Percentiles rank a stretch among this genome's conserved stretches.
These are phyloP conservation scores for Drosophila micromelanica DNA, from an alignment of 1,140 invertebrate species.

Conservation along the genomic window DNA sequence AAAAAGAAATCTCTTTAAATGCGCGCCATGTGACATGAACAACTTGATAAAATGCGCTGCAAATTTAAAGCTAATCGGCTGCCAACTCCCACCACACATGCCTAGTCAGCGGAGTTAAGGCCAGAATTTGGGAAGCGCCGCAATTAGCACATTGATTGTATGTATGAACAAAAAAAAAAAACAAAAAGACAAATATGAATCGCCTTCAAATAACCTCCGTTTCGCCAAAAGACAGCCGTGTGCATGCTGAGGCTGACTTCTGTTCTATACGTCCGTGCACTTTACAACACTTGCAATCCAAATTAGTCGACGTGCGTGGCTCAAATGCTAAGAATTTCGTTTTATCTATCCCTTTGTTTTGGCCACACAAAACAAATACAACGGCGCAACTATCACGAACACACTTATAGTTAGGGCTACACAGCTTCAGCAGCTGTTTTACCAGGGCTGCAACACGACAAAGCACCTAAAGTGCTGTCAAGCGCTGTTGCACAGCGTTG, in stretches of 20 bases:
- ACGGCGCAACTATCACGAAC: conserved; percentile 35
- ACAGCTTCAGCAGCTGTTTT: conserved; percentile 23
- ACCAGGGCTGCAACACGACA: conserved; percentile 2
- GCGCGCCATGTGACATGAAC: conserved; percentile 49
- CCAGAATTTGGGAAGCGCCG: conserved; percentile 23
- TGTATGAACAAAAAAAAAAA: conserved; percentile 29
- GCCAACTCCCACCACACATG: neutral
- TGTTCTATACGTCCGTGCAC: conserved; percentile 24
- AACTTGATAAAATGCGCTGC: conserved; percentile 31
- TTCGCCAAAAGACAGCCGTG: conserved; percentile 83
- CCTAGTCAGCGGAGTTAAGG: neutral
- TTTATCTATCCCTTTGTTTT: conserved; percentile 30
- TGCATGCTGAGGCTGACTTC: conserved; percentile 65
- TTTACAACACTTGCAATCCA: conserved; percentile 29
- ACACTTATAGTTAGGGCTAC: conserved; percentile 23
- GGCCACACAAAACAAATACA: conserved; percentile 37
- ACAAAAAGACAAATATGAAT: conserved; percentile 36
- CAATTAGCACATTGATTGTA: conserved; percentile 61
- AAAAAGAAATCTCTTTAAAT: conserved; percentile 65
- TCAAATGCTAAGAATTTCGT: conserved; percentile 15
- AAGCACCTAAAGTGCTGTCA: conserved; percentile 29
- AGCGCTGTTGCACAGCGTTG: conserved; percentile 13
- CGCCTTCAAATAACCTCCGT: conserved; percentile 71
- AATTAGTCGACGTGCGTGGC: conserved; percentile 26
- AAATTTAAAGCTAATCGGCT: conserved; percentile 19